Percentiles rank a stretch among this genome's conserved stretches.
These are phyloP conservation scores for Picathartes gymnocephalus DNA, from an alignment of 2,113 vertebrate species.

Conservation along the genomic window DNA sequence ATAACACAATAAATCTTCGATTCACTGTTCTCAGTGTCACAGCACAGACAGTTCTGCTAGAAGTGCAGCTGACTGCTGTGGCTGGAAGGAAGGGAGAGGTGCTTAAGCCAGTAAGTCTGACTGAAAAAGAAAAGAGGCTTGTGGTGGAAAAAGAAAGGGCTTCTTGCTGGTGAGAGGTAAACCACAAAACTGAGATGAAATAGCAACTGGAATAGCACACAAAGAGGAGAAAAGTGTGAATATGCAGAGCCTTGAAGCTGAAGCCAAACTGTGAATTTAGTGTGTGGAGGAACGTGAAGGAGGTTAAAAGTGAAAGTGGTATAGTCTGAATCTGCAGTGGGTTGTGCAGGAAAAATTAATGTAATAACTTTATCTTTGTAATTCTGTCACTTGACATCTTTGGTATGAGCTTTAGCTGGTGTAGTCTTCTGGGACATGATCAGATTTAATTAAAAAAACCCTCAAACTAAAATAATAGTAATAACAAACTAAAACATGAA, in stretches of 20 bases:
- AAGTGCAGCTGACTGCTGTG: not conserved
- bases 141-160: not conserved
- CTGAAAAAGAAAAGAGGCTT: not conserved
- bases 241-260: not conserved
- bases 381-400: not conserved
- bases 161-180: not conserved
- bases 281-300: not conserved
- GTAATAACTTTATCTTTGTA: not conserved
- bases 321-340: not conserved
- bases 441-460: not conserved
- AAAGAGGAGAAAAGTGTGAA: not conserved
- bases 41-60: not conserved
- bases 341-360: not conserved
- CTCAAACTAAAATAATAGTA: not conserved
- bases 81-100: not conserved
- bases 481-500: not conserved
- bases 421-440: not conserved
- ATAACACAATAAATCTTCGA: not conserved
- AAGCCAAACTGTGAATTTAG: not conserved
- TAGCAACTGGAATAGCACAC: not conserved
- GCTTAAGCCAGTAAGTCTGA: not conserved
- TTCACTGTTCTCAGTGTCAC: not conserved
- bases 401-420: not conserved
- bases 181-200: not conserved
- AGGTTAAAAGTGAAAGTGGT: not conserved